phyloP scores from a whole-genome alignment of 2,113 vertebrate species.

The Peromyscus maniculatus region DNA sequence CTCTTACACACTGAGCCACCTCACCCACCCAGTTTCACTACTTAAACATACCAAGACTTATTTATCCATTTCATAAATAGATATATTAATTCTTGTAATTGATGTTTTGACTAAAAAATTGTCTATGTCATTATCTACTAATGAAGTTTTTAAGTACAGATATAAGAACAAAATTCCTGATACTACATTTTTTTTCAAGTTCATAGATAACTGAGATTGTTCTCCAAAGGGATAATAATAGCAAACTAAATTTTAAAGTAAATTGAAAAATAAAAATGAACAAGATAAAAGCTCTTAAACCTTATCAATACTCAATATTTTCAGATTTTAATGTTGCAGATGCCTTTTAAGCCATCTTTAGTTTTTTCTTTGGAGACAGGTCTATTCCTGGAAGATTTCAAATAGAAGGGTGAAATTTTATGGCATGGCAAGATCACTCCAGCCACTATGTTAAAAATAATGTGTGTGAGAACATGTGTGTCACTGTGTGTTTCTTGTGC shows the following conservation, averaged over 20 bases:
- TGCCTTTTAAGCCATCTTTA: not conserved
- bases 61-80: not conserved
- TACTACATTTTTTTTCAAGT: not conserved
- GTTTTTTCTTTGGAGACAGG: not conserved
- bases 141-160: not conserved
- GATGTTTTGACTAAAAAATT: not conserved
- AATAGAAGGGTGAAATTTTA: not conserved
- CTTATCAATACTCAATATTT: not conserved
- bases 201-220: slow-evolving; percentile 14
- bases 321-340: slow-evolving; percentile 30
- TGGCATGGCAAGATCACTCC: not conserved
- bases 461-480: not conserved
- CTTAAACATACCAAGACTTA: slow-evolving; percentile 7
- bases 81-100: not conserved
- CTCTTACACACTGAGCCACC: too few species aligned
- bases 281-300: slow-evolving; percentile 25
- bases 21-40: not conserved
- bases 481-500: not conserved
- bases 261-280: slow-evolving; percentile 18
- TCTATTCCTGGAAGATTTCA: not conserved
- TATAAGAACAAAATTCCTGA: slow-evolving; percentile 11
- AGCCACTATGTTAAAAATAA: not conserved
- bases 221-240: slow-evolving; percentile 21
- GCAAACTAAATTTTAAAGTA: not conserved
- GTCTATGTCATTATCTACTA: not conserved